Evolutionary conservation across 2,113 vertebrate species (phyloP).

Genomic region (Orycteropus afer): DNA sequence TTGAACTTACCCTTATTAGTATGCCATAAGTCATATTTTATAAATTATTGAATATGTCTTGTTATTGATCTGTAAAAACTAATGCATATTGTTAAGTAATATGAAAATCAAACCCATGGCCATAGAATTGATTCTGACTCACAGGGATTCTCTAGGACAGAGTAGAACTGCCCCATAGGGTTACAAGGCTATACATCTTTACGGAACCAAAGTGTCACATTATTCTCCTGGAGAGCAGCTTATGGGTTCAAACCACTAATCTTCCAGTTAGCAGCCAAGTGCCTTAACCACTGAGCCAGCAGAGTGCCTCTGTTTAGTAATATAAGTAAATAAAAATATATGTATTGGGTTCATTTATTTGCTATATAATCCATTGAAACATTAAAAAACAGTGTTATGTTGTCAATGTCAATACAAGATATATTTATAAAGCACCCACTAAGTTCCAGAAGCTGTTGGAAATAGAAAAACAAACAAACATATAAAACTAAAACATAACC

Average conservation of each 20-base stretch:
- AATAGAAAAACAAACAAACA: neutral
- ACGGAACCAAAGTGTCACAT: too few species aligned
- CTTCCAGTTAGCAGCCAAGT: too few species aligned
- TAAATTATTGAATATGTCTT: neutral
- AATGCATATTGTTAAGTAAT: neutral
- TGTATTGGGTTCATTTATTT: slow-evolving; percentile 20
- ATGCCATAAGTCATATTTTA: slow-evolving; percentile 21
- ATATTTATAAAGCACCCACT: neutral
- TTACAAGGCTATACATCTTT: too few species aligned
- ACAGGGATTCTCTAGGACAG: too few species aligned
- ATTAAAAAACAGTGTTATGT: neutral
- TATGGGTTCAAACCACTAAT: too few species aligned
- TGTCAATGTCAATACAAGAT: neutral
- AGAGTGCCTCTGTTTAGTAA: too few species aligned
- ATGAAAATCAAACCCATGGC: too few species aligned
- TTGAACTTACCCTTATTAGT: neutral
- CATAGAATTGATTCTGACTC: too few species aligned
- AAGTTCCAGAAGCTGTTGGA: neutral
- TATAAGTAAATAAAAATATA: neutral
- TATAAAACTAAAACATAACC: neutral
- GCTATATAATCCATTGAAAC: neutral
- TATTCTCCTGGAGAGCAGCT: too few species aligned
- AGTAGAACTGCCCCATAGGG: too few species aligned
- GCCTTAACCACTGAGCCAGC: too few species aligned
- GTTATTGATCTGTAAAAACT: neutral